phyloP scores from a whole-genome alignment of 2,797 vertebrate species.

The Morelia viridis region DNA sequence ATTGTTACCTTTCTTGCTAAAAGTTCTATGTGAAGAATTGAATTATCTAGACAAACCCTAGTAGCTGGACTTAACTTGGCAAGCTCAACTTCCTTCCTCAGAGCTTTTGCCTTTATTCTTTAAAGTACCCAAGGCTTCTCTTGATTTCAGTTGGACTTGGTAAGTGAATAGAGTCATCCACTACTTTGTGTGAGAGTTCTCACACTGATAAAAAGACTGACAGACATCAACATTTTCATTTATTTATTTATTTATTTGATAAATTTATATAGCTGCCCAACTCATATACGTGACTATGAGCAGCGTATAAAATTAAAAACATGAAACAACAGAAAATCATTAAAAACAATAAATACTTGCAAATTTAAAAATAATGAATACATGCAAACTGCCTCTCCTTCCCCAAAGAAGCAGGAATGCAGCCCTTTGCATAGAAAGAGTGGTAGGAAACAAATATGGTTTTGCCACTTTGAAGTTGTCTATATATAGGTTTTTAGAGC shows the following conservation, averaged over 20 bases:
- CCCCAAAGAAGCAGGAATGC: not conserved
- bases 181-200: not conserved
- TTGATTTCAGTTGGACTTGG: not conserved
- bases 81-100: not conserved
- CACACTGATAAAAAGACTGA: not conserved
- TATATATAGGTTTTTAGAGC: not conserved
- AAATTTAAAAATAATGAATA: not conserved
- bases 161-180: not conserved
- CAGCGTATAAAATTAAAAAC: not conserved
- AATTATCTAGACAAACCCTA: not conserved
- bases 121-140: not conserved
- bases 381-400: not conserved
- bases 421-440: not conserved
- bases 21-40: not conserved
- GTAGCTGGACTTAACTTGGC: not conserved
- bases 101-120: not conserved
- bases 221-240: not conserved
- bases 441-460: not conserved
- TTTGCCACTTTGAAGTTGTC: not conserved
- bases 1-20: not conserved
- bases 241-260: not conserved
- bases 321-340: not conserved
- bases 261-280: not conserved
- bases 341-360: not conserved
- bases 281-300: not conserved